phyloP scores from a whole-genome alignment of 2,888 invertebrate species.

The Drosophila recens region DNA sequence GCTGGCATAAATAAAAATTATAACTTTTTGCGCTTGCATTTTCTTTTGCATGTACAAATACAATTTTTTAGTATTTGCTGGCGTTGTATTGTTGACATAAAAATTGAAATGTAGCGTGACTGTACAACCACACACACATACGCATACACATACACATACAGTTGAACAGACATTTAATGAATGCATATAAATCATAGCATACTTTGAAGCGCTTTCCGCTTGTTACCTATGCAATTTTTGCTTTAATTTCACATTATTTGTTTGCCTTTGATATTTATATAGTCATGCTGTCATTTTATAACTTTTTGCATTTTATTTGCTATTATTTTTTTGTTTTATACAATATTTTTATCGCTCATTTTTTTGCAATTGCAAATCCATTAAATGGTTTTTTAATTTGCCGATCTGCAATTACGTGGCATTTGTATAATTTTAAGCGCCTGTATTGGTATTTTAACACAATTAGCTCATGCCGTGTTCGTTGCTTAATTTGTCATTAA shows the following conservation, averaged over 20 bases:
- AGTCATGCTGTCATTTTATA: slow-evolving; percentile 19
- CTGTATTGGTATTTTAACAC: slow-evolving; percentile 56
- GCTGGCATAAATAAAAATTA: slow-evolving; percentile 15
- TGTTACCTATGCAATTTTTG: slow-evolving; percentile 72
- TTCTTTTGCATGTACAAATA: slow-evolving; percentile 54
- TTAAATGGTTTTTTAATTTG: slow-evolving; percentile 73
- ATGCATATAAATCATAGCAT: slow-evolving; percentile 72
- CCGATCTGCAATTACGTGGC: slow-evolving; percentile 53
- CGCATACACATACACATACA: background rate
- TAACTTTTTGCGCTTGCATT: slow-evolving; percentile 46
- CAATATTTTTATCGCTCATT: slow-evolving; percentile 23
- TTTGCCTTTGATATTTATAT: slow-evolving; percentile 45
- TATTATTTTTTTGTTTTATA: slow-evolving; percentile 3
- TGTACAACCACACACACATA: slow-evolving; percentile 15
- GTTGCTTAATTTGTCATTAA: slow-evolving; percentile 67
- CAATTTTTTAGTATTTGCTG: slow-evolving; percentile 66
- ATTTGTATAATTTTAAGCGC: slow-evolving; percentile 66
- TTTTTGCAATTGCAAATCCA: slow-evolving; percentile 54
- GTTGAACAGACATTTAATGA: slow-evolving; percentile 35
- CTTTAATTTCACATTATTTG: slow-evolving; percentile 72
- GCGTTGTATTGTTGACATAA: slow-evolving; percentile 72
- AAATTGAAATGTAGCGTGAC: slow-evolving; percentile 73
- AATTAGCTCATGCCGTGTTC: slow-evolving; percentile 58
- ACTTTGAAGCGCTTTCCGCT: slow-evolving; percentile 71
- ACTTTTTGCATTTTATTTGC: slow-evolving; percentile 1